Base-by-base conservation (phyloP, 35 echinoderm and acorn worm genomes). In the Anneissia japonica region DNA sequence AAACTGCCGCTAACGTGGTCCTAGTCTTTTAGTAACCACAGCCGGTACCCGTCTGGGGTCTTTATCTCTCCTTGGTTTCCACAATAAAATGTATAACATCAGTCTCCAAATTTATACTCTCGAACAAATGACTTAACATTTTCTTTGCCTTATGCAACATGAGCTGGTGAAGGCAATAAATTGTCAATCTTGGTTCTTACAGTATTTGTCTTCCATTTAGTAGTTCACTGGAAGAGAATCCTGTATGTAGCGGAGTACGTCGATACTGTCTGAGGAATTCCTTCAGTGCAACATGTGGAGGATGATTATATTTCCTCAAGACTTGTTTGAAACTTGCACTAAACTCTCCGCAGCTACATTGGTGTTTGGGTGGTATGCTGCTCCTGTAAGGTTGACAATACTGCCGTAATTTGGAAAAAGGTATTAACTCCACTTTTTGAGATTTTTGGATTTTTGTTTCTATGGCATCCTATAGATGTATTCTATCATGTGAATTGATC, bases 311-410 rank as follows among this genome's bases (percentile, higher is more conserved):
- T 74, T 90, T 94, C 43, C 86, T 90, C 0, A 94, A 32, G 12
- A 77, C 92, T 73, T 78, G 80, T 75, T 94, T 90, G 23, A 94
- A 78, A 72, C 83, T 94, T 51, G 92, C 0, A 94, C 87, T 6
- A 88, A 82, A 81, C 87, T 80, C 37, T 89, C 91, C 6, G 91
- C 87, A 21, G 88, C 38, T 16, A 80, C 74, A 32, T 93, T 82
- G 37, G 86, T 93, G 0, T 86, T 32, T 39, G 91, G 91, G 32
- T 93, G 91, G 35, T 93, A 85, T 0, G 87, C 87, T 46, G 91
- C 92, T 64, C 84, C 90, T 30, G 89, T 83, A 30, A 93, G 83
- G 43, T 94, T 88, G 79, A 86, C 73, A 30, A 92, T n/a, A n/a
- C n/a, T n/a, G n/a, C n/a, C n/a, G n/a, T n/a, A n/a, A n/a, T n/a